Conservation (phyloP, 2,797 vertebrate species). For the Falco biarmicus region DNA sequence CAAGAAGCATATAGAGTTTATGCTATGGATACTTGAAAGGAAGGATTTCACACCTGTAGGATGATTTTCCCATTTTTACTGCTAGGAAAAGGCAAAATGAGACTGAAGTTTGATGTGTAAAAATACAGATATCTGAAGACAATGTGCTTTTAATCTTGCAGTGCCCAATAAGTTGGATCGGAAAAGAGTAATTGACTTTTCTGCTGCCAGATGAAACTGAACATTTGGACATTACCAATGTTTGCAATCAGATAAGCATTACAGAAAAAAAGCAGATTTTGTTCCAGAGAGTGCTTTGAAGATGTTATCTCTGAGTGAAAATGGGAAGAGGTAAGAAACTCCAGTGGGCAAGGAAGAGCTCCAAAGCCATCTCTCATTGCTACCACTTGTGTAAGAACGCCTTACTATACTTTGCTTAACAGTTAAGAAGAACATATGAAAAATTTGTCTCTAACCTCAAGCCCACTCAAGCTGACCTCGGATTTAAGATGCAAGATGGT, state of each 20-base stretch:
- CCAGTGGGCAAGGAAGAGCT: neutral
- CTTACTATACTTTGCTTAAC: neutral
- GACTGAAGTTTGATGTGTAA: neutral
- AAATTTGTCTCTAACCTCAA: neutral
- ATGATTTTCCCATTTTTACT: neutral
- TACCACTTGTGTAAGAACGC: neutral
- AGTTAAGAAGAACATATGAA: neutral
- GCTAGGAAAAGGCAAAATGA: neutral
- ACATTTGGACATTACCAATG: neutral
- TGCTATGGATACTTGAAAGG: neutral
- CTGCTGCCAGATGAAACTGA: neutral
- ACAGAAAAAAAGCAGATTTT: neutral
- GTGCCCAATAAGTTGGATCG: neutral
- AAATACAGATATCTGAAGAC: neutral
- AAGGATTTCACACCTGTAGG: neutral
- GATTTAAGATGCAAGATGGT: conserved; percentile 7
- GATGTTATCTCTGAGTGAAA: neutral
- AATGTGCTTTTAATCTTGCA: neutral
- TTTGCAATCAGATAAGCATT: neutral
- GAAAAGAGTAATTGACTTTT: neutral
- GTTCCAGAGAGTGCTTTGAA: neutral
- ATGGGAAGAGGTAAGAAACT: neutral
- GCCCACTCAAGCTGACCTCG: neutral
- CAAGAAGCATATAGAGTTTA: neutral
- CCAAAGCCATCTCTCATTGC: neutral